phyloP scores from a whole-genome alignment of 2,113 vertebrate genomes.

The Microtus pennsylvanicus region DNA sequence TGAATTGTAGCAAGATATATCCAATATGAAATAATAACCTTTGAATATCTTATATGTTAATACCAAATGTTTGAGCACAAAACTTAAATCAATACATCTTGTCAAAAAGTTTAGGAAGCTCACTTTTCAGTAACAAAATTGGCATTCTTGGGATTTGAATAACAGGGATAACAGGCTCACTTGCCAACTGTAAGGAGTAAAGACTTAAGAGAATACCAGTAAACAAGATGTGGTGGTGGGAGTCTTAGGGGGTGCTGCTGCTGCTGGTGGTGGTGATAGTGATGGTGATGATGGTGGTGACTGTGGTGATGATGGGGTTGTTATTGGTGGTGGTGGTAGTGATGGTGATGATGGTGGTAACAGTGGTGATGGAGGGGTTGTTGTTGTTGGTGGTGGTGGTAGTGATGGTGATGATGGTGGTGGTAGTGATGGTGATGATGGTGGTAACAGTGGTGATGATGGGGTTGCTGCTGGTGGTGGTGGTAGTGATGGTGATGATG shows the following conservation, averaged over 20 bases:
- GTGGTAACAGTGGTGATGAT: no score
- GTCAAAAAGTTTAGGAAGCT: not conserved
- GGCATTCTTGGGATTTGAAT: not conserved
- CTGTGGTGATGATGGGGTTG: not conserved
- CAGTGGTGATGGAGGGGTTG: rapidly evolving
- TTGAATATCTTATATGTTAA: constrained; percentile 14
- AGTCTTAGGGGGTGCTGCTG: no score
- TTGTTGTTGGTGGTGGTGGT: no score
- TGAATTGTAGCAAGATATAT: not conserved
- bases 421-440: no score
- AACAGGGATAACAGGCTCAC: not conserved
- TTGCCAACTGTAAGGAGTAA: not conserved
- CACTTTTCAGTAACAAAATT: not conserved
- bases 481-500: no score
- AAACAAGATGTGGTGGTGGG: no score
- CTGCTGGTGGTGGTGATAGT: not conserved
- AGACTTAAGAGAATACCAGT: not conserved
- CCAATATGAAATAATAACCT: constrained; percentile 17
- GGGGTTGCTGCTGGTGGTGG: no score
- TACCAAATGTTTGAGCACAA: constrained; percentile 6
- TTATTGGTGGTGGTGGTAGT: no score
- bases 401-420: no score
- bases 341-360: no score
- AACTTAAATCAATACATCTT: constrained; percentile 32
- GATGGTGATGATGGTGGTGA: no score